These are phyloP conservation scores for Mobula birostris DNA, from an alignment of 2,113 vertebrate species.

Conservation along the genomic window DNA sequence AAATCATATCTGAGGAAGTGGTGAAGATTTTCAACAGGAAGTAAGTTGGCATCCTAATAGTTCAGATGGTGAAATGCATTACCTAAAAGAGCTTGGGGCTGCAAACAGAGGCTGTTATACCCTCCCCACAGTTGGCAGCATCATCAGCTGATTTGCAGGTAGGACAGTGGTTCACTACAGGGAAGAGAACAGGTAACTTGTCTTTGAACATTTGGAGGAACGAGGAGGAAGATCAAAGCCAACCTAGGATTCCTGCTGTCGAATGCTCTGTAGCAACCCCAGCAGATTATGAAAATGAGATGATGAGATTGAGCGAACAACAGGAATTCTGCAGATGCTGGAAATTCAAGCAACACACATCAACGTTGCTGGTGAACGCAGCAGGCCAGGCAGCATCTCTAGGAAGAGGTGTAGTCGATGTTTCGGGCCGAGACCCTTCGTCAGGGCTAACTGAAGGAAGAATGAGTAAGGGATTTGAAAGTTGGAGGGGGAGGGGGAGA, in stretches of 20 bases:
- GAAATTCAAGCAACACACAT: too few relatives aligned
- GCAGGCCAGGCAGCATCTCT: too few relatives aligned
- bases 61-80: not conserved
- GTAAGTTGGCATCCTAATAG: not conserved
- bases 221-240: too few relatives aligned
- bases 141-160: not conserved
- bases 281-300: not conserved
- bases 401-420: too few relatives aligned
- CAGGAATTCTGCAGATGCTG: too few relatives aligned
- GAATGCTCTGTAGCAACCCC: not conserved
- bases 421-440: too few relatives aligned
- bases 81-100: not conserved
- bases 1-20: not conserved
- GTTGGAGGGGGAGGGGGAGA: too few relatives aligned
- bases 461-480: too few relatives aligned
- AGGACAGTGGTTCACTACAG: not conserved
- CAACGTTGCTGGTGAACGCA: too few relatives aligned
- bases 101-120: not conserved
- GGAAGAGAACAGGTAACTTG: not conserved
- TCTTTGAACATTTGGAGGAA: too few relatives aligned
- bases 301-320: not conserved
- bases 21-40: not conserved
- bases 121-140: not conserved
- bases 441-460: too few relatives aligned
- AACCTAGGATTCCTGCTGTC: not conserved